Percentiles rank a stretch among this genome's conserved stretches.
phyloP scores from a whole-genome alignment of 2,888 invertebrate genomes.

The Athalia rosae region DNA sequence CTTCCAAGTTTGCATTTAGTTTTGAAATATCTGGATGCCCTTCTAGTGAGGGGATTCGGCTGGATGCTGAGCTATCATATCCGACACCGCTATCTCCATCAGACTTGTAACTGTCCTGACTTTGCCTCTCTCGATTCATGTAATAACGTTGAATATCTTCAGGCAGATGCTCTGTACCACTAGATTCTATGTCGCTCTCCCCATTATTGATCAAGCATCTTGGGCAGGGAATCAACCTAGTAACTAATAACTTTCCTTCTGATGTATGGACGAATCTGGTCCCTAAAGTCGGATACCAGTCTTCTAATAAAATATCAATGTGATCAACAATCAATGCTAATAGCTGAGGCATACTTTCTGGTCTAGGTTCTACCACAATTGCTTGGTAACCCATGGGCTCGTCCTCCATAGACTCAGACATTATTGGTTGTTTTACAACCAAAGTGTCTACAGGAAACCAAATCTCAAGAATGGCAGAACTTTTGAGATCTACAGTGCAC shows the following conservation, averaged over 20 bases:
- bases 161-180: slow-evolving; percentile 48
- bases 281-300: slow-evolving; percentile 98
- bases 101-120: slow-evolving; percentile 84
- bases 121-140: slow-evolving; percentile 67
- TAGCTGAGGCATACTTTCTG: slow-evolving; percentile 87
- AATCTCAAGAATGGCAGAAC: slow-evolving; percentile 90
- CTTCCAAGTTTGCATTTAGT: slow-evolving; percentile 67
- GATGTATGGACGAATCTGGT: slow-evolving; percentile 98
- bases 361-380: slow-evolving; percentile 85
- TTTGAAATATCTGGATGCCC: slow-evolving; percentile 78
- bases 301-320: slow-evolving; percentile 95
- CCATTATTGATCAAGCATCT: slow-evolving; percentile 80
- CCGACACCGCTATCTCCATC: slow-evolving; percentile 93
- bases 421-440: slow-evolving; percentile 76
- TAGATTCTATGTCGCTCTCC: slow-evolving; percentile 65
- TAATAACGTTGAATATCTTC: slow-evolving; percentile 67
- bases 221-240: slow-evolving; percentile 94
- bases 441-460: slow-evolving; percentile 84
- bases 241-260: slow-evolving; percentile 95
- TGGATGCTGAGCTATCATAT: slow-evolving; percentile 83
- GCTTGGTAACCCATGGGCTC: slow-evolving; percentile 79
- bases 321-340: slow-evolving; percentile 94
- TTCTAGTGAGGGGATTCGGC: slow-evolving; percentile 89
- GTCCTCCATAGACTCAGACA: slow-evolving; percentile 67
- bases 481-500: slow-evolving; percentile 87